Evolutionary conservation across 2,113 vertebrate species (phyloP).

Genomic region (Tringa solitaria): DNA sequence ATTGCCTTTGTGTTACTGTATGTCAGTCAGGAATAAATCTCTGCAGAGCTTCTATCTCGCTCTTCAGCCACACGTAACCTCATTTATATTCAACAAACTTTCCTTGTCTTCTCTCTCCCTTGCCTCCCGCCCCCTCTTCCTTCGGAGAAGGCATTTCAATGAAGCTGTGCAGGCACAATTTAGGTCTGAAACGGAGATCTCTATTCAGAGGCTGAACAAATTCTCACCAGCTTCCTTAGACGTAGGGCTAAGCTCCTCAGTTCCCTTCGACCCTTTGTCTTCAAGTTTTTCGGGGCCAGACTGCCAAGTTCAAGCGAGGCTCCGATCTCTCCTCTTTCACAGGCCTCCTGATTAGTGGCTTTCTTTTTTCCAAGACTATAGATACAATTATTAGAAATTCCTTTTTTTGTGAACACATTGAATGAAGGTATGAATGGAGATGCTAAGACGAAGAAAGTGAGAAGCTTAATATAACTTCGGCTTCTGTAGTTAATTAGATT

Average conservation of each 20-base stretch:
- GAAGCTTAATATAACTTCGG: constrained; percentile 73
- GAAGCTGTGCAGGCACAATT: constrained; percentile 69
- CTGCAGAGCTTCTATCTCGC: constrained; percentile 59
- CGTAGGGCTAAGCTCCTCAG: constrained; percentile 71
- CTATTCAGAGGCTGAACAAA: constrained; percentile 73
- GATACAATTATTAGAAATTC: constrained; percentile 82
- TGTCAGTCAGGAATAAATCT: constrained; percentile 72
- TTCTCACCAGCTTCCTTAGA: constrained; percentile 78
- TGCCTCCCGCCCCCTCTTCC: constrained; percentile 64
- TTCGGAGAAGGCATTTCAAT: constrained; percentile 77
- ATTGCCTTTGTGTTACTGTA: constrained; percentile 68
- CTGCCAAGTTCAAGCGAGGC: constrained; percentile 77
- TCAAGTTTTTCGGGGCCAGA: constrained; percentile 63
- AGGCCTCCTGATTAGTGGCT: constrained; percentile 79
- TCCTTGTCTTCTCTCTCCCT: constrained; percentile 27
- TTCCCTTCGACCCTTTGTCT: constrained; percentile 73
- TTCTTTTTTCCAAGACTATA: constrained; percentile 74
- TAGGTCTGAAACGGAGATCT: constrained; percentile 64
- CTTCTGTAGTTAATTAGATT: constrained; percentile 81
- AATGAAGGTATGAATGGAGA: constrained; percentile 80
- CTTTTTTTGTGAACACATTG: constrained; percentile 77
- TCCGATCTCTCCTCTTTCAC: constrained; percentile 75
- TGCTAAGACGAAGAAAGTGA: constrained; percentile 77
- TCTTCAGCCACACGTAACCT: constrained; percentile 66
- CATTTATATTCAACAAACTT: constrained; percentile 79